Percentiles rank a stretch among this genome's conserved stretches.
phyloP scores from a whole-genome alignment of 1,140 invertebrate species.

The Phenacoccus solenopsis region DNA sequence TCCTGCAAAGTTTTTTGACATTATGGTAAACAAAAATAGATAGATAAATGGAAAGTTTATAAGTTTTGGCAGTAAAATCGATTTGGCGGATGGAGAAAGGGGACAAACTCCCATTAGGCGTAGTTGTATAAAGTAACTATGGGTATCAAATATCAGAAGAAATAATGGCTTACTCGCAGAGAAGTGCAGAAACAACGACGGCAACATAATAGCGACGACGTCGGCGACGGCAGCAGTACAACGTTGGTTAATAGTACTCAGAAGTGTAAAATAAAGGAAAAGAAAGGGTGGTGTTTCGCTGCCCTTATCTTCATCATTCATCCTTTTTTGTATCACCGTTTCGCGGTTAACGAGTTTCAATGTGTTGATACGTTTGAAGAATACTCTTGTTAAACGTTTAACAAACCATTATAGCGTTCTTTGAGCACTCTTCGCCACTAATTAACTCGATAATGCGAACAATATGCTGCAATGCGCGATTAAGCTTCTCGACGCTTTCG shows the following conservation, averaged over 20 bases:
- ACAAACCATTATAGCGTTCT: background rate
- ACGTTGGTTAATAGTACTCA: slow-evolving; percentile 1
- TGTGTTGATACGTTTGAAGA: background rate
- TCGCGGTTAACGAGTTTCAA: background rate
- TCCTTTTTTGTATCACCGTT: background rate
- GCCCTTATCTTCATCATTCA: slow-evolving; percentile 14
- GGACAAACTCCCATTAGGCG: slow-evolving; percentile 11
- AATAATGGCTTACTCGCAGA: slow-evolving; percentile 12
- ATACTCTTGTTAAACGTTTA: background rate
- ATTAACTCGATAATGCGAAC: background rate
- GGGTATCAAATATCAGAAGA: slow-evolving; percentile 16
- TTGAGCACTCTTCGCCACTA: background rate
- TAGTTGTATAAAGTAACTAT: slow-evolving; percentile 17
- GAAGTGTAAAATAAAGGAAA: slow-evolving; percentile 13
- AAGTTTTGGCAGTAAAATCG: slow-evolving; percentile 16
- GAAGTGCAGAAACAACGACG: slow-evolving; percentile 9
- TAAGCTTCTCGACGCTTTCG: too few relatives aligned
- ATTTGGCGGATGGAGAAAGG: background rate
- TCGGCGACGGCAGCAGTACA: background rate
- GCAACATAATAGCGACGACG: slow-evolving; percentile 11
- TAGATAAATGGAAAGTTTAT: slow-evolving; percentile 18
- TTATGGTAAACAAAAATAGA: slow-evolving; percentile 16
- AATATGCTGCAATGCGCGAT: too few relatives aligned
- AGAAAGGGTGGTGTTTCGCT: background rate
- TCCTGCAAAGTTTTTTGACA: background rate